These are phyloP conservation scores for Bothrops jararaca DNA, from an alignment of 2,113 vertebrate species.

Conservation along the genomic window DNA sequence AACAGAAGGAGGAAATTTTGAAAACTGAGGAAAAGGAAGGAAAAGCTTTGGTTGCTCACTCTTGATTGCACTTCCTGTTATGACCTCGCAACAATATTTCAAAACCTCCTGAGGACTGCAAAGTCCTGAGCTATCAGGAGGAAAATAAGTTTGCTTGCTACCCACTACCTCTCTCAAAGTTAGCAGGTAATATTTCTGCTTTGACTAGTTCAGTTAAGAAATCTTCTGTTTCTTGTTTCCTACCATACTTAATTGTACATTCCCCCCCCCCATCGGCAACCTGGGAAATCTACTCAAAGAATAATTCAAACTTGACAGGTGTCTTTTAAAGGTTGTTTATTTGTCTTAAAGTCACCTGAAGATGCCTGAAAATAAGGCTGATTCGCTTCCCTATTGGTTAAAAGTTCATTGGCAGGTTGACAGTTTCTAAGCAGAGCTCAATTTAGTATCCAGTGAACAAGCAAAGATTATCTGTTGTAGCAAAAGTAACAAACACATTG, in stretches of 20 bases:
- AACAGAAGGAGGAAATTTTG: conserved; percentile 67
- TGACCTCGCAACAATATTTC: conserved; percentile 61
- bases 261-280: neutral
- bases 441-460: neutral
- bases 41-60: conserved; percentile 61
- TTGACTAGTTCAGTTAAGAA: neutral
- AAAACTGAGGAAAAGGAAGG: conserved; percentile 67
- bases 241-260: neutral
- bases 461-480: neutral
- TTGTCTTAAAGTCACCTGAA: neutral
- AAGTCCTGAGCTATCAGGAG: conserved; percentile 38
- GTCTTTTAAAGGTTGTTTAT: neutral
- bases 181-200: neutral
- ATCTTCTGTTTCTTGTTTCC: neutral
- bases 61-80: conserved; percentile 69
- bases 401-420: neutral
- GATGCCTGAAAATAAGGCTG: neutral
- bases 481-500: neutral
- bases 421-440: neutral
- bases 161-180: neutral
- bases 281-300: neutral
- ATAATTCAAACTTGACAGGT: neutral
- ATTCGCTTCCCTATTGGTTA: neutral
- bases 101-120: conserved; percentile 52
- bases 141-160: conserved; percentile 43